These are phyloP conservation scores for Calliphora vicina DNA, from an alignment of 1,140 invertebrate genomes.

Conservation along the genomic window DNA sequence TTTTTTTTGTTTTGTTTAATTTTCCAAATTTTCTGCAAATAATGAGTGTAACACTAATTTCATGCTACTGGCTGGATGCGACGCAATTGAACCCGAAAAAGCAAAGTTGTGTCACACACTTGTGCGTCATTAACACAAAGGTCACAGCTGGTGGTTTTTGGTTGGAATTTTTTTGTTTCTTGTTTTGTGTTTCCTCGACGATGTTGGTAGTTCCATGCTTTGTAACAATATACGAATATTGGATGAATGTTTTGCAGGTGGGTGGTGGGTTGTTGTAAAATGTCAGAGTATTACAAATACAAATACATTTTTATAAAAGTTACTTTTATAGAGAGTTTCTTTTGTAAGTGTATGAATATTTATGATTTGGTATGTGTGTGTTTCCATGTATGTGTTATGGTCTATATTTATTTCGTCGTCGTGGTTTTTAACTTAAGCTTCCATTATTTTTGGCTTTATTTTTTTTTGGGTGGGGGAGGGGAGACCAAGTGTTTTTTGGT, in stretches of 20 bases:
- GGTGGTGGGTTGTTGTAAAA: not conserved
- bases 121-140: constrained; percentile 30
- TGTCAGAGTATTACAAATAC: not conserved
- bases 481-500: not conserved
- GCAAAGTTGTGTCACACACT: constrained; percentile 7
- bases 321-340: not conserved
- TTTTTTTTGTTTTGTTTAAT: not conserved
- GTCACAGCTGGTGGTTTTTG: constrained; percentile 22
- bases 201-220: not conserved
- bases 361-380: not conserved
- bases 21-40: not conserved
- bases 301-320: not conserved
- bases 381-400: not conserved
- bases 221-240: not conserved
- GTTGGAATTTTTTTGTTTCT: constrained; percentile 14
- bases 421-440: constrained; percentile 5
- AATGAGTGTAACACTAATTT: constrained; percentile 21
- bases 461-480: not conserved
- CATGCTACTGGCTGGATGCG: constrained; percentile 3
- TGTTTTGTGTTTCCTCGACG: too few relatives aligned
- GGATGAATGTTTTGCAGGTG: not conserved
- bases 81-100: constrained; percentile 5
- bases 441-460: not conserved
- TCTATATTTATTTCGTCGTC: not conserved
- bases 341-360: not conserved